Base-by-base conservation (phyloP, 2,113 vertebrate genomes). In the Cavia porcellus region DNA sequence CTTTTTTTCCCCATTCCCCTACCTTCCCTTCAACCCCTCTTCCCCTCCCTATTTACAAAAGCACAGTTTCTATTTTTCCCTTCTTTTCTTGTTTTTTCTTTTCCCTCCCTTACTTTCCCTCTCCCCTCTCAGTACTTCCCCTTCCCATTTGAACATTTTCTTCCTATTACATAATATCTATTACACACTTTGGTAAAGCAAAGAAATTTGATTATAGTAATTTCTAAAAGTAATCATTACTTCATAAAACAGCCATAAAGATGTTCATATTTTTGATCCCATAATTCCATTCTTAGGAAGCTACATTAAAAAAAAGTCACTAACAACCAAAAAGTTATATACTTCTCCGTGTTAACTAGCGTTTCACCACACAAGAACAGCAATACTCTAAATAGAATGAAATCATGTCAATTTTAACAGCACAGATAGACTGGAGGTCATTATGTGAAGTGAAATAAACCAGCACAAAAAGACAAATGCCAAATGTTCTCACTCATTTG, bases 281-380 rank as follows among this genome's bases (percentile, higher is more conserved):
- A 25, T 55, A 91, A 89, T 83, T 94, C 14, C 22, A 95, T 25
- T 87, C 30, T 32, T 72, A 93, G 25, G 84, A 96, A 93, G 52
- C 90, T 96, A 81, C 61, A 75, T 3, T 74, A 89, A 77, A 81
- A 80, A 77, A 88, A 91, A 94, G 90, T 95, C 55, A 87, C 35
- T 55, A 75, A 75, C 8, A 95, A 68, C 17, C 32, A 94, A 96
- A 81, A 77, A 30, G 13, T 77, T 77, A 50, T 50, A 28, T 17
- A 47, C 25, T 86, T 82, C 7, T 72, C 11, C 38, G 30, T 70
- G 10, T 92, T 82, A 96, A 89, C 25, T 61, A 45, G n/a, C 94
- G n/a, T 68, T 94, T 68, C 80, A 72, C n/a, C 64, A 85, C 22
- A 61, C 30, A 59, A 68, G 30, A 82, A 91, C 93, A 83, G 45